Conservation (phyloP, 2,797 vertebrate species). For the Lacerta agilis region DNA sequence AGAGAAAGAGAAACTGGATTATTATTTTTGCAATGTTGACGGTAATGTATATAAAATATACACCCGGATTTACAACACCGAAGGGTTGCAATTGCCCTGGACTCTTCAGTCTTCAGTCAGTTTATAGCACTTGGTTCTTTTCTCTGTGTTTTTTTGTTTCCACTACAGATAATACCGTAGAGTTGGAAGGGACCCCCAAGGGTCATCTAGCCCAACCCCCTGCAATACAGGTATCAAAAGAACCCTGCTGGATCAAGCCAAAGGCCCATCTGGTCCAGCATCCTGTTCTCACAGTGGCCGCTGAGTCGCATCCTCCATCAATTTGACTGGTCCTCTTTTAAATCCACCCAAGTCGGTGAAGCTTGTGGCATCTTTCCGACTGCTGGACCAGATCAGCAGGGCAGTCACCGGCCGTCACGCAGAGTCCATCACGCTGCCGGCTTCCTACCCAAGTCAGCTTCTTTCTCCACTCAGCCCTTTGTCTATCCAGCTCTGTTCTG, state of each 20-base stretch:
- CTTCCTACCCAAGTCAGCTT: slow-evolving; percentile 11
- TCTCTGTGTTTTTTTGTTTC: not conserved
- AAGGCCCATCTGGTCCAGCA: too few species aligned
- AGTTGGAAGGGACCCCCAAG: too few species aligned
- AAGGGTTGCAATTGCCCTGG: not conserved
- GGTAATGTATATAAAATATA: not conserved
- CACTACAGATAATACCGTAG: too few species aligned
- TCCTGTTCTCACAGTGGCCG: too few species aligned
- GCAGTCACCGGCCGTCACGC: not conserved
- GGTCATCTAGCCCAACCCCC: too few species aligned
- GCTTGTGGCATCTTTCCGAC: too few species aligned
- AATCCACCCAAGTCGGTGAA: too few species aligned
- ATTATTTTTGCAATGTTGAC: not conserved
- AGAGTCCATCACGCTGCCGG: not conserved
- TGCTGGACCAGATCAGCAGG: too few species aligned
- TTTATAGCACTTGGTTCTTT: not conserved
- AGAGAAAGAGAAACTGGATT: not conserved
- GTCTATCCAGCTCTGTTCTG: slow-evolving; percentile 13
- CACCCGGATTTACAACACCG: slow-evolving; percentile 11
- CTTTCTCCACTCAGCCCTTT: not conserved
- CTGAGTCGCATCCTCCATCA: too few species aligned
- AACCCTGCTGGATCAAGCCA: too few species aligned
- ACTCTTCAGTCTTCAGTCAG: not conserved
- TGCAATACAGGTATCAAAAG: too few species aligned
- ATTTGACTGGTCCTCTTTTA: too few species aligned